Conservation (phyloP, 92 coral and sea anemone species). For the Galaxea fascicularis region DNA sequence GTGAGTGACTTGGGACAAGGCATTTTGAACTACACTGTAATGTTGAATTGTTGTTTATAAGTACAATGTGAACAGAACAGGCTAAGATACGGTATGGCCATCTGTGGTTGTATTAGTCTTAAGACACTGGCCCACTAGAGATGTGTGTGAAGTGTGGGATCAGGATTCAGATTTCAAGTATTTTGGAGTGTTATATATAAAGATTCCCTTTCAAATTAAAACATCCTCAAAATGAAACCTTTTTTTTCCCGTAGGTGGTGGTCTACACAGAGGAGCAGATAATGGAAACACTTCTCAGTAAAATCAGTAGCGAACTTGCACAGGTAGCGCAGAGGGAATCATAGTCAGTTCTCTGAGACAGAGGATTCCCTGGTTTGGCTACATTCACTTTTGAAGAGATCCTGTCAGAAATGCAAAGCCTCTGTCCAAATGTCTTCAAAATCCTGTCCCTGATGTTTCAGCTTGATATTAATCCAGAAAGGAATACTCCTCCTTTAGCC, state of each 20-base stretch:
- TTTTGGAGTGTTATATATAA: no score
- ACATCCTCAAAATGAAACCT: neutral
- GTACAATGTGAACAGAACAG: slow-evolving; percentile 2
- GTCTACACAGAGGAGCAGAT: slow-evolving; percentile 1
- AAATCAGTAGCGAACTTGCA: neutral
- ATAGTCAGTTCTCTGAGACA: slow-evolving; percentile 35
- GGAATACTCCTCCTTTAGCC: slow-evolving; percentile 31
- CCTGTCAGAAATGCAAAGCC: slow-evolving; percentile 44
- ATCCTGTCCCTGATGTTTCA: slow-evolving; percentile 44
- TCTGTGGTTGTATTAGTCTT: slow-evolving; percentile 20
- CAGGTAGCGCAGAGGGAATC: slow-evolving; percentile 39
- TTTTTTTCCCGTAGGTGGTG: neutral
- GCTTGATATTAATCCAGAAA: slow-evolving; percentile 34
- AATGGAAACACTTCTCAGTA: neutral
- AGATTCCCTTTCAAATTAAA: no score
- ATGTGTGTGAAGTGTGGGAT: slow-evolving; percentile 56
- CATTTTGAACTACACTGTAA: slow-evolving; percentile 2
- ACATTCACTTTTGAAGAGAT: slow-evolving; percentile 39
- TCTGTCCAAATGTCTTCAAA: slow-evolving; percentile 48
- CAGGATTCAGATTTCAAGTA: slow-evolving; percentile 40
- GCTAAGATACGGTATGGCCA: slow-evolving; percentile 13
- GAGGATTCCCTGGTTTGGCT: slow-evolving; percentile 51
- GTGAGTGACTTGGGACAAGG: slow-evolving; percentile 28
- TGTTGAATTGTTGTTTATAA: slow-evolving; percentile 21
- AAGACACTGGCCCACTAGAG: slow-evolving; percentile 53